Percentiles rank a stretch among this genome's conserved stretches.
Evolutionary conservation across 1,140 invertebrate genomes (phyloP).

Genomic region (Campoletis sonorensis): DNA sequence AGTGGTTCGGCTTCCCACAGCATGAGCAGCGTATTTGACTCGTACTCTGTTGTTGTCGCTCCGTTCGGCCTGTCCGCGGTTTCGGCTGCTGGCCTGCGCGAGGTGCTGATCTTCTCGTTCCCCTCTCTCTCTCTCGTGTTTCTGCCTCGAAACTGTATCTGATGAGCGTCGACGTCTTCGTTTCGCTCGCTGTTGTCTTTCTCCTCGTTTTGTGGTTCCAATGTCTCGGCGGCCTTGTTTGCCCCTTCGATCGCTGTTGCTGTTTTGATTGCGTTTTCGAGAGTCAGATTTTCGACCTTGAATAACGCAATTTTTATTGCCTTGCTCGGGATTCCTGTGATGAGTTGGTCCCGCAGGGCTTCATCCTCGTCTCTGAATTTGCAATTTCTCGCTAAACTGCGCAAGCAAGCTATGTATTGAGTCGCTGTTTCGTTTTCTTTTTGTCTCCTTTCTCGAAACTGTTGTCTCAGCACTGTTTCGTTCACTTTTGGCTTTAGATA

Average conservation of each 20-base stretch:
- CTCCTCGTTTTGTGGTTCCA: slow-evolving; percentile 25
- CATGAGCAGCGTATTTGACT: slow-evolving; percentile 35
- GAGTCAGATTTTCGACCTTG: slow-evolving; percentile 36
- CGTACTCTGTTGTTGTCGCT: slow-evolving; percentile 14
- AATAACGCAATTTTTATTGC: slow-evolving; percentile 19
- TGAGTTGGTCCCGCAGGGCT: slow-evolving; percentile 35
- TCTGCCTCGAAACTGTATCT: neutral
- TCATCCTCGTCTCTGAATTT: slow-evolving; percentile 35
- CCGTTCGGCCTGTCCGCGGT: neutral
- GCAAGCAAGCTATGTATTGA: slow-evolving; percentile 38
- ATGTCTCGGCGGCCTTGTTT: slow-evolving; percentile 30
- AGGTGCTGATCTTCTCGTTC: slow-evolving; percentile 34
- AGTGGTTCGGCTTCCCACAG: slow-evolving; percentile 35
- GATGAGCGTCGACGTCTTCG: slow-evolving; percentile 24
- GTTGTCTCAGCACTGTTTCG: slow-evolving; percentile 42
- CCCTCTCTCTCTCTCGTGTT: neutral
- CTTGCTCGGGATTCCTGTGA: slow-evolving; percentile 34
- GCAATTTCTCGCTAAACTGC: slow-evolving; percentile 36
- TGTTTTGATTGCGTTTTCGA: slow-evolving; percentile 39
- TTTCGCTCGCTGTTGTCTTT: slow-evolving; percentile 20
- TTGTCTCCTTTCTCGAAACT: slow-evolving; percentile 37
- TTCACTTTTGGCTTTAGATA: slow-evolving; percentile 38
- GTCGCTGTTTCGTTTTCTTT: slow-evolving; percentile 37
- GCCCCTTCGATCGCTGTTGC: slow-evolving; percentile 30
- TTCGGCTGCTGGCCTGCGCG: neutral